Evolutionary conservation across 1,140 invertebrate genomes (phyloP), one percentile per base, ranked within the genome.

Genomic region (Drosophila nasuta): DNA sequence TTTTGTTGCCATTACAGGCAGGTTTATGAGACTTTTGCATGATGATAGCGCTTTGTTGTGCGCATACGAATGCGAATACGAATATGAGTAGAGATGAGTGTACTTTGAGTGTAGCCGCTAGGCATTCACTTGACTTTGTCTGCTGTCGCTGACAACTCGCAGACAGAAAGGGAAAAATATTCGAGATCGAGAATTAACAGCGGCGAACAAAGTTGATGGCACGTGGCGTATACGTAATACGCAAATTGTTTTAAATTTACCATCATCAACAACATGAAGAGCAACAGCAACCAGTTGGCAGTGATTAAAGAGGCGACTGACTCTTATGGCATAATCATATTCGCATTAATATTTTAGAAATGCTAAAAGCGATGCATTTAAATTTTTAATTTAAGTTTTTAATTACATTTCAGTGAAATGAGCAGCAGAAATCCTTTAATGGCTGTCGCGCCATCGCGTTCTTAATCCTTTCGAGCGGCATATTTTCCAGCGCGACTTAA

Each of bases 401-500:
- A 88, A 88, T 89, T 81, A 89, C 70, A 83, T 73, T 80, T 63
- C 75, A 65, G 64, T 51, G 8, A 52, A 70, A 64, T 54, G 58
- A 13, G 51, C 8, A 59, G 8, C 15, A 41, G 73, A 79, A 65
- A 80, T 82, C 70, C 80, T 83, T 85, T 78, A 88, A 89, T 81
- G 66, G 80, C 13, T 79, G 66, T 25, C 60, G 54, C 74, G 74
- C 68, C 81, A 83, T 80, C 67, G 54, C 67, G 54, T 4, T 25
- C 68, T 89, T 88, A 88, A 88, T 88, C 83, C 85, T 81, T 89
- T 80, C 66, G 52, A n/a, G 20, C 74, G 85, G 81, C 80, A 88
- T 88, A 88, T 88, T 89, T 88, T 83, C 46, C 77, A 70, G 72
- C 74, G 70, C 62, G 30, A 80, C 80, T 88, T 88, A 89, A 89